Evolutionary conservation across 2,113 vertebrate genomes (phyloP), one percentile per base, ranked within the genome.

Genomic region (Murina feae): DNA sequence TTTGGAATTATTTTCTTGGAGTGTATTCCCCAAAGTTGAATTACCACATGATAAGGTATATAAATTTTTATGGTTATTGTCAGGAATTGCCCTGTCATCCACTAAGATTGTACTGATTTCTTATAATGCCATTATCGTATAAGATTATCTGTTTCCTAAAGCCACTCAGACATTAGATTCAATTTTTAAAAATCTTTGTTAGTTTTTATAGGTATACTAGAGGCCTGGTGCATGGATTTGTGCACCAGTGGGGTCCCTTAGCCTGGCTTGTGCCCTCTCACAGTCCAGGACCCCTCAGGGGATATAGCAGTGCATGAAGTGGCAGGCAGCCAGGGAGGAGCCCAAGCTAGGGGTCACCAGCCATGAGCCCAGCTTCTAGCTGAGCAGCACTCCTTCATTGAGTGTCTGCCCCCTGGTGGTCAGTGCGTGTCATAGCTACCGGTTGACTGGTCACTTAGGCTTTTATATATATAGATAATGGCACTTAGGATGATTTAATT

Each of bases 41-140:
- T 89, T 93, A 94, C 16, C 63, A 87, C 65, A 76, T 87, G 58
- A 93, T 93, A 92, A 20, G 20, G 1, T 93, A 75, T 30, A 71
- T 84, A 96, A 91, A 69, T 28, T 51, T 83, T 88, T 93, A 87
- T 95, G 78, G 37, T 32, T 96, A 42, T 93, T 83, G 11, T 79
- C 47, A 95, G 60, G 20, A 23, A 76, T 91, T 81, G 8, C 30
- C 55, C 28, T 83, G 20, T 10, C 83, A 16, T 92, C 47, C 44
- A 80, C 20, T 81, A 92, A 76, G 63, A 94, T 74, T 86, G 32
- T 90, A 37, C 32, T 23, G 18, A 63, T 92, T 91, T 96, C 13
- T 91, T 89, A 93, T 30, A 94, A 72, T 94, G 16, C 10, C 80
- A 55, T 85, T 91, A 58, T 89, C 71, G 49, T 93, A 32, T 82